Conservation (phyloP, 1,140 invertebrate genomes). For the Saccostrea cuccullata region DNA sequence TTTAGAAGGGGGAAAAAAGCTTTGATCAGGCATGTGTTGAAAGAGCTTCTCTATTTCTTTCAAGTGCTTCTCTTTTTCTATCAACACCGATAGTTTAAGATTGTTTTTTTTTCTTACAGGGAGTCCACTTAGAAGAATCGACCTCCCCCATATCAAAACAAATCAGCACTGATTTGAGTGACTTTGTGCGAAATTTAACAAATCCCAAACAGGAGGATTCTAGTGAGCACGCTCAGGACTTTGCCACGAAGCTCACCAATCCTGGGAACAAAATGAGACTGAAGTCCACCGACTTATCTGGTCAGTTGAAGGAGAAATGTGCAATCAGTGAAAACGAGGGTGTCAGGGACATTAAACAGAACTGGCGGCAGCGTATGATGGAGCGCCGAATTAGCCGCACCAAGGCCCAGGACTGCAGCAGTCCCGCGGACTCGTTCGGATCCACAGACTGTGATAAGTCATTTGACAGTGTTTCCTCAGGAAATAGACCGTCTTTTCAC, state of each 20-base stretch:
- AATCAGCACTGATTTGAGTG: slow-evolving; percentile 50
- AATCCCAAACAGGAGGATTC: slow-evolving; percentile 49
- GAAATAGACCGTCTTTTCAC: slow-evolving; percentile 42
- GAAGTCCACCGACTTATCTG: slow-evolving; percentile 25
- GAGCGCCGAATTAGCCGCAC: slow-evolving; percentile 29
- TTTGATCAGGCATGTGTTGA: slow-evolving; percentile 28
- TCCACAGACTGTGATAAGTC: slow-evolving; percentile 37
- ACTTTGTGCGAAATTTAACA: slow-evolving; percentile 54
- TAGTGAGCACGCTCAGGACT: slow-evolving; percentile 18
- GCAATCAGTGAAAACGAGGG: slow-evolving; percentile 24
- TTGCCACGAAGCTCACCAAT: background rate
- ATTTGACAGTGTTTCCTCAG: slow-evolving; percentile 49
- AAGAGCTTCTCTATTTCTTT: background rate
- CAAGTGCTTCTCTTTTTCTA: background rate
- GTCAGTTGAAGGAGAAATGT: slow-evolving; percentile 49
- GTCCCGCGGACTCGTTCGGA: slow-evolving; percentile 30
- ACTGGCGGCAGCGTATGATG: slow-evolving; percentile 38
- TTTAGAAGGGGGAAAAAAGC: background rate
- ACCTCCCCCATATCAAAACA: slow-evolving; percentile 50
- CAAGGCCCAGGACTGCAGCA: slow-evolving; percentile 26
- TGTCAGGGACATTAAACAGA: slow-evolving; percentile 32
- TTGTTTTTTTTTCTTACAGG: slow-evolving; percentile 49
- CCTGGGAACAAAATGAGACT: slow-evolving; percentile 45
- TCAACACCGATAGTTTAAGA: slow-evolving; percentile 8
- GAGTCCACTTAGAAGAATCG: slow-evolving; percentile 58